phyloP scores from a whole-genome alignment of 2,888 invertebrate species.

The Aradus depressus region DNA sequence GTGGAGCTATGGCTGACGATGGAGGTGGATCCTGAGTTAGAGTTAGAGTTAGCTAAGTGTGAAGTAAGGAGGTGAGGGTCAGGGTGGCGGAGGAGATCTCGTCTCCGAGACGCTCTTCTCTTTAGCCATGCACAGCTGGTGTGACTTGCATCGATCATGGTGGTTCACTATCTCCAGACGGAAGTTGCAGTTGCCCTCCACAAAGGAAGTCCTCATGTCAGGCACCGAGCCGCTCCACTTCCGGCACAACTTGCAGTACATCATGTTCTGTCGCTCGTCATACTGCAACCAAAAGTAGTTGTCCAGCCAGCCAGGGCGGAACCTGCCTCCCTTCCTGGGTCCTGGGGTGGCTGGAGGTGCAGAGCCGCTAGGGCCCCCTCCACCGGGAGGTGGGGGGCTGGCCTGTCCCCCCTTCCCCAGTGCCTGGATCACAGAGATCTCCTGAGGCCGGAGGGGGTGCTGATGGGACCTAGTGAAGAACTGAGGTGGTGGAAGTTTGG shows the following conservation, averaged over 20 bases:
- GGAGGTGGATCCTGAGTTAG: too few species aligned
- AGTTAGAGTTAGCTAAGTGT: too few species aligned
- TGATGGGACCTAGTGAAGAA: slow-evolving; percentile 28
- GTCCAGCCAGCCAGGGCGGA: slow-evolving; percentile 55
- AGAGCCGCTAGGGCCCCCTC: background rate
- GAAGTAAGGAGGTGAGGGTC: too few species aligned
- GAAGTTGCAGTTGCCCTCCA: slow-evolving; percentile 66
- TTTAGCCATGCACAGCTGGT: slow-evolving; percentile 50
- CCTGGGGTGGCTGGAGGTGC: slow-evolving; percentile 1
- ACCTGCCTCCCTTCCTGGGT: slow-evolving; percentile 49
- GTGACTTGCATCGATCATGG: slow-evolving; percentile 67
- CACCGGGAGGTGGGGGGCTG: too few species aligned
- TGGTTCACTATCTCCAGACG: slow-evolving; percentile 66
- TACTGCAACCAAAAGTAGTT: slow-evolving; percentile 62
- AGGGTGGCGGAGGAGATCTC: background rate
- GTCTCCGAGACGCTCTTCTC: slow-evolving; percentile 35
- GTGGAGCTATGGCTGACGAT: too few species aligned
- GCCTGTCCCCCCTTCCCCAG: slow-evolving; percentile 5
- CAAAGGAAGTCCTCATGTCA: slow-evolving; percentile 64
- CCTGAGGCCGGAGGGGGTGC: slow-evolving; percentile 30
- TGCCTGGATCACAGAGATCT: slow-evolving; percentile 37
- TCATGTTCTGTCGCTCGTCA: slow-evolving; percentile 52
- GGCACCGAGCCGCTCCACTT: slow-evolving; percentile 60
- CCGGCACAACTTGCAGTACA: slow-evolving; percentile 63
- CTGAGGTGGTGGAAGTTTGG: slow-evolving; percentile 29